Evolutionary conservation across 1,140 invertebrate genomes (phyloP).

Genomic region (Apis cerana): DNA sequence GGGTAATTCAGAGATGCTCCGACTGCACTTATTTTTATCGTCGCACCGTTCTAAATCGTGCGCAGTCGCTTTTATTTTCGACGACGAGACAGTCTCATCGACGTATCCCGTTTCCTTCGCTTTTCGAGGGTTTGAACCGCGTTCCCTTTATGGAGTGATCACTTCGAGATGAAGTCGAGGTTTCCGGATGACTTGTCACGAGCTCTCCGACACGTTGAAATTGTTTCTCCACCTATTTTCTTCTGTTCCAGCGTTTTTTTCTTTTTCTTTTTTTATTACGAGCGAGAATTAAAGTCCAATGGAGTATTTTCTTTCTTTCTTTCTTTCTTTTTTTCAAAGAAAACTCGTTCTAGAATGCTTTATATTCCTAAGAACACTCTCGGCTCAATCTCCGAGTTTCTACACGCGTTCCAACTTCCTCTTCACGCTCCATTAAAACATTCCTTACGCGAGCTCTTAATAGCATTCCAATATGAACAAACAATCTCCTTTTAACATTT

Average conservation of each 20-base stretch:
- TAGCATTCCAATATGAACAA: constrained; percentile 2
- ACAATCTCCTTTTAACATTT: neutral
- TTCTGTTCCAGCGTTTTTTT: no score
- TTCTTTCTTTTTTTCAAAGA: neutral
- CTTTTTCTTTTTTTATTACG: neutral
- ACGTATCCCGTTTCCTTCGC: constrained; percentile 43
- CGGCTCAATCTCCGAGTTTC: constrained; percentile 1
- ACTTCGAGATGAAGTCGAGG: constrained; percentile 16
- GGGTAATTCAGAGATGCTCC: constrained; percentile 42
- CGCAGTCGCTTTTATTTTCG: constrained; percentile 57
- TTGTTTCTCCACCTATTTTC: neutral
- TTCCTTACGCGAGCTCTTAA: neutral
- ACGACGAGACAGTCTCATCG: constrained; percentile 54
- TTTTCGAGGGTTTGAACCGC: constrained; percentile 20
- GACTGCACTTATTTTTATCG: constrained; percentile 62
- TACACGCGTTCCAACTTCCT: neutral
- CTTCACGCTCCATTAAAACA: constrained; percentile 3
- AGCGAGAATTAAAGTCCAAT: neutral
- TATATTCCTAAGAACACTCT: constrained; percentile 1
- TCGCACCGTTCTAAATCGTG: constrained; percentile 45
- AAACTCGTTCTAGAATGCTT: neutral
- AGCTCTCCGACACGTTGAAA: neutral
- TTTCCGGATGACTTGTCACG: neutral
- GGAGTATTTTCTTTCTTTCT: neutral
- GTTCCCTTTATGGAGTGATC: constrained; percentile 56